Base-by-base conservation (phyloP, 92 coral and sea anemone genomes). In the Heteractis magnifica region DNA sequence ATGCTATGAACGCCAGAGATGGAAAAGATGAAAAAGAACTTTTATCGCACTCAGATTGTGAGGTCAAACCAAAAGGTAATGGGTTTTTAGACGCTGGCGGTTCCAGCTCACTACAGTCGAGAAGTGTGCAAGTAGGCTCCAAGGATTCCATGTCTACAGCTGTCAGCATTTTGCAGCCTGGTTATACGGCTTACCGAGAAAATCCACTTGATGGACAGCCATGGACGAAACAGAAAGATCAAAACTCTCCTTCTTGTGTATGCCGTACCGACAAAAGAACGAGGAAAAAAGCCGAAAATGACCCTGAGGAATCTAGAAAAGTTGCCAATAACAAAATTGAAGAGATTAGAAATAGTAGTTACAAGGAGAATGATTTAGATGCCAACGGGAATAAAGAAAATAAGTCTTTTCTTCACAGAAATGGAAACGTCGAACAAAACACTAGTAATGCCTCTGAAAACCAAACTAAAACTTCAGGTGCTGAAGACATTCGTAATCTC, bases 221-320 rank as follows among this genome's bases (percentile, higher is more conserved):
- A 23, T 68, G 73, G 73, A 68, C 11, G 73, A 26, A 68, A 26
- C 73, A 68, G 73, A 68, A 68, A 10, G 73, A 26, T 10, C 73
- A 68, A 26, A 68, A 8, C 10, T 53, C 73, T 3, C 23, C 73
- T 26, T 68, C 73, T 20, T 7, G 49, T 26, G 73, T 20, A 20
- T 21, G n/a, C n/a, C n/a, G 4, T n/a, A 68, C 48, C 15, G 15
- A 68, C 44, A 68, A 20, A 20, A 68, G 9, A 6, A 68, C 48
- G 73, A 68, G 12, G 23, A 1, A 26, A 68, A 26, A 1, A 9
- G 16, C 71, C 26, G 20, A 10, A 23, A 26, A 23, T 9, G 48
- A 34, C 3, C 44, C 44, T 34, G 44, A 3, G 19, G 73, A 26
- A 68, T 68, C 49, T 20, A 26, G 49, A 4, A 68, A 26, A 68